phyloP scores from a whole-genome alignment of 1,140 invertebrate species.

The Caenorhabditis elegans region DNA sequence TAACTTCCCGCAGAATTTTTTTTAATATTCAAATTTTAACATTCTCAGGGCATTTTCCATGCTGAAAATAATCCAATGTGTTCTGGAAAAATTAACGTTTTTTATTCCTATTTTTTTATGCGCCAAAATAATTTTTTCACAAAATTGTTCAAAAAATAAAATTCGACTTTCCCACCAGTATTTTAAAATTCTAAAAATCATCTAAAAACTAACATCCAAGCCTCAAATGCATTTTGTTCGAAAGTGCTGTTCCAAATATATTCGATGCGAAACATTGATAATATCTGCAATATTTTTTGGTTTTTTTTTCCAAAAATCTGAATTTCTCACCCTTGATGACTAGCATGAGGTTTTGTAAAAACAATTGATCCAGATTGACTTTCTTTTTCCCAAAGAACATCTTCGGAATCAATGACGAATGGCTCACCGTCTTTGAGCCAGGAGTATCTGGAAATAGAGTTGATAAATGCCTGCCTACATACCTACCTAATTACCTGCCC shows the following conservation, averaged over 20 bases:
- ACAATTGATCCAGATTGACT: conserved; percentile 52
- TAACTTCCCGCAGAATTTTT: no score
- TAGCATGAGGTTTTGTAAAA: conserved; percentile 46
- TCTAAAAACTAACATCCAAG: conserved; percentile 47
- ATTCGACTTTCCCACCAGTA: no score
- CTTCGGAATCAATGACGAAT: conserved; percentile 50
- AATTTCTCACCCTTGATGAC: conserved; percentile 47
- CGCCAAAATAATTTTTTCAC: no score
- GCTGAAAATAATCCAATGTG: no score
- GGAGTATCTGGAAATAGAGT: conserved; percentile 54
- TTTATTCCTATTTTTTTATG: no score
- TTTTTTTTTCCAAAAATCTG: conserved; percentile 69
- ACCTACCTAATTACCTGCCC: no score
- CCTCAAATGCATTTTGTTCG: conserved; percentile 77
- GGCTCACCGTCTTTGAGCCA: conserved; percentile 56
- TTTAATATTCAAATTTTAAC: no score
- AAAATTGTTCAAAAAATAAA: no score
- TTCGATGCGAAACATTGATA: conserved; percentile 91
- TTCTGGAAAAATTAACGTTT: no score
- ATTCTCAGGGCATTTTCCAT: no score
- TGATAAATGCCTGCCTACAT: no score
- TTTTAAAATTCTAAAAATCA: background rate
- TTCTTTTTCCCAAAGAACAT: conserved; percentile 46
- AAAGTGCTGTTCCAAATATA: conserved; percentile 86
- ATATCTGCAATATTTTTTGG: background rate